These are phyloP conservation scores for Rhagoletis pomonella DNA, from an alignment of 1,140 invertebrate genomes.

Conservation along the genomic window DNA sequence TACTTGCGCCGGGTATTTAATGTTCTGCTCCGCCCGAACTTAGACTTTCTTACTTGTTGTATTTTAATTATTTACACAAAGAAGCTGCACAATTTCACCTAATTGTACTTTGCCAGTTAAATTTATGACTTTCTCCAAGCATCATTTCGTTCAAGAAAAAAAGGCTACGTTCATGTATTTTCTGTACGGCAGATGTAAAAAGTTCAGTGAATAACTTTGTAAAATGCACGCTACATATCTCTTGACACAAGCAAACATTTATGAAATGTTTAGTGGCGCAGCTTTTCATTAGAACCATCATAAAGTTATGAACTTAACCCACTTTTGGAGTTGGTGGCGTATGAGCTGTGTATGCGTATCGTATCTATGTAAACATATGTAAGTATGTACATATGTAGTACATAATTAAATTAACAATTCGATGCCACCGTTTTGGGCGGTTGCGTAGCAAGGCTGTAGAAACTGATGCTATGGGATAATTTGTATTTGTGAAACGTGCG, in stretches of 20 bases:
- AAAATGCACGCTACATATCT: neutral
- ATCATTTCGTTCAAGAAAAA: too few relatives aligned
- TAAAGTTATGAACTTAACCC: conserved; percentile 27
- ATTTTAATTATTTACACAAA: too few relatives aligned
- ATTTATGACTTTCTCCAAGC: neutral
- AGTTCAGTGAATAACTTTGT: neutral
- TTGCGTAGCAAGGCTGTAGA: neutral
- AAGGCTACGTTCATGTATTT: neutral
- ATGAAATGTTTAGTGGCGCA: neutral
- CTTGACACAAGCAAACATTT: neutral
- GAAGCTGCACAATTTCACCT: neutral
- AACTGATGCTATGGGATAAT: neutral
- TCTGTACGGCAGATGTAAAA: neutral
- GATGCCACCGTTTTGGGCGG: conserved; percentile 14
- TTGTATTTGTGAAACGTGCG: conserved; percentile 17
- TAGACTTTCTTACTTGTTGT: too few relatives aligned
- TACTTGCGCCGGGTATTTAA: too few relatives aligned
- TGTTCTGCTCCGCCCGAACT: too few relatives aligned
- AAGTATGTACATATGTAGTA: too few relatives aligned
- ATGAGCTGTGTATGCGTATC: neutral
- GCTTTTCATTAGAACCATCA: conserved; percentile 21
- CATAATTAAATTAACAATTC: conserved; percentile 34
- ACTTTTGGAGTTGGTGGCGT: neutral
- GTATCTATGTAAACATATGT: too few relatives aligned
- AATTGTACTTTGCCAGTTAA: neutral